Percentiles rank a stretch among this genome's conserved stretches.
phyloP scores from a whole-genome alignment of 2,888 invertebrate genomes.

The Geophilus truncorum region DNA sequence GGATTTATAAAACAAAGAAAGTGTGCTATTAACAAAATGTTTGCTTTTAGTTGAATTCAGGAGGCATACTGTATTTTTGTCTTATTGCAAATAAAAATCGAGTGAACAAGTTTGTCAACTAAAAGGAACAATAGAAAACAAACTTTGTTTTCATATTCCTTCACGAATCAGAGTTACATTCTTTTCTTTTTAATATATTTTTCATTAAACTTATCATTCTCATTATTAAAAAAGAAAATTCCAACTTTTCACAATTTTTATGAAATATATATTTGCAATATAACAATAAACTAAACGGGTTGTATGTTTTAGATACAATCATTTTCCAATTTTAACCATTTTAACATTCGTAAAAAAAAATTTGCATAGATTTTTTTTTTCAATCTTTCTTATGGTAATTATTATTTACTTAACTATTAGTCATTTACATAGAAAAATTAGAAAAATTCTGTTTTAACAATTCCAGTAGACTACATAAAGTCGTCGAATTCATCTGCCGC shows the following conservation, averaged over 20 bases:
- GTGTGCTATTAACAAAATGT: constrained; percentile 31
- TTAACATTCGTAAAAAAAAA: background rate
- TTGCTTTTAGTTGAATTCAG: constrained; percentile 34
- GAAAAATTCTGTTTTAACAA: constrained; percentile 11
- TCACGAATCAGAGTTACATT: background rate
- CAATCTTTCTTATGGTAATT: background rate
- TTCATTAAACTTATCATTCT: no score
- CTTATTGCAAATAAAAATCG: constrained; percentile 32
- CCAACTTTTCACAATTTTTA: background rate
- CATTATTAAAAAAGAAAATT: no score
- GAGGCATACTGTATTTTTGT: constrained; percentile 34
- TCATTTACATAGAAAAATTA: background rate
- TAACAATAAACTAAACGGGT: background rate
- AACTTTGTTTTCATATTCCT: background rate
- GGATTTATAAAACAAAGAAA: constrained; percentile 1
- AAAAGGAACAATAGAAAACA: constrained; percentile 12
- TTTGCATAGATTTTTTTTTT: background rate
- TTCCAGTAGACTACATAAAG: constrained; percentile 34
- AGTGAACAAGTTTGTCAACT: constrained; percentile 25
- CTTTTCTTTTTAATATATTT: no score
- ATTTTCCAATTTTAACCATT: background rate
- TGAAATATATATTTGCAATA: background rate
- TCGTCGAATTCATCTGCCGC: constrained; percentile 36
- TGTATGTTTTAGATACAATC: background rate
- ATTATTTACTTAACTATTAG: background rate